phyloP scores from a whole-genome alignment of 1,140 invertebrate genomes.

The Zaprionus nigranus region DNA sequence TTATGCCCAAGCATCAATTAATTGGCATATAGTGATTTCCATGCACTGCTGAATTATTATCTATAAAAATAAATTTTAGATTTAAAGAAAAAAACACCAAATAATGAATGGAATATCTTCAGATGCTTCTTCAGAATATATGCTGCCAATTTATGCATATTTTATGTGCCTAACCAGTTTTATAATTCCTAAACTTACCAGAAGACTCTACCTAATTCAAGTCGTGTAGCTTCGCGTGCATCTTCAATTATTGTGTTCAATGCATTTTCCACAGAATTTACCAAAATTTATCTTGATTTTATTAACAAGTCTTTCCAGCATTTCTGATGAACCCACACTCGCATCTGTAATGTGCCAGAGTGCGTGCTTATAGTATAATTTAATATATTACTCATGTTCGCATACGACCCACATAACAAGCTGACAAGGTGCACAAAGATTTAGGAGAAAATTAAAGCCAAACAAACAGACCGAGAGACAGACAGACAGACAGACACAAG shows the following conservation, averaged over 20 bases:
- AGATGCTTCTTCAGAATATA: no score
- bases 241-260: constrained; percentile 6
- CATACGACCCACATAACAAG: constrained; percentile 31
- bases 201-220: background rate
- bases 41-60: background rate
- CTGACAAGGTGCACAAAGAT: constrained; percentile 29
- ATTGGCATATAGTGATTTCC: background rate
- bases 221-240: background rate
- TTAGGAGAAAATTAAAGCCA: constrained; percentile 25
- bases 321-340: constrained; percentile 7
- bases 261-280: background rate
- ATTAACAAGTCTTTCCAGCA: background rate
- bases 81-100: no score
- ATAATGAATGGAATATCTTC: no score
- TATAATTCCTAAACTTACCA: background rate
- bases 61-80: no score
- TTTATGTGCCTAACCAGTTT: no score
- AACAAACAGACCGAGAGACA: constrained; percentile 4
- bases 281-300: background rate
- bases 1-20: background rate
- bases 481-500: constrained; percentile 7
- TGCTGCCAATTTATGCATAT: no score
- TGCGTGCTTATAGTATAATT: background rate
- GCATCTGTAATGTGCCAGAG: background rate
- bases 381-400: constrained; percentile 12